Base-by-base conservation (phyloP, 2,888 invertebrate genomes). In the Mesochorus sp. region DNA sequence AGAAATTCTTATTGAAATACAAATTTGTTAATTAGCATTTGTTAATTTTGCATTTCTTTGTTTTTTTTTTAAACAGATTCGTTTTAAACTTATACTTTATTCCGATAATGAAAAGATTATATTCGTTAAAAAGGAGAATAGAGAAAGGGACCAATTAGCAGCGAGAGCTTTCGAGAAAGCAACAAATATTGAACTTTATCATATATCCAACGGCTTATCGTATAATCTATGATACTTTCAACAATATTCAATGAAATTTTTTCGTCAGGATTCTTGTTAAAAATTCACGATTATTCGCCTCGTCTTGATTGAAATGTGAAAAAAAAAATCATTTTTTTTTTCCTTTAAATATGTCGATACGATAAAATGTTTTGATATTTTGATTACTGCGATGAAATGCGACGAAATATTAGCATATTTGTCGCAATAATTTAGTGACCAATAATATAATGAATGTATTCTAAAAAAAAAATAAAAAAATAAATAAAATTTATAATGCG, bases 111-210 rank as follows among this genome's bases (percentile, higher is more conserved):
- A 64, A 47, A 57, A 61, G 70, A 76, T 76, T 76, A 76, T 71
- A 39, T 51, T 76, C 42, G 64, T 76, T 71, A 47, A 10, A 19
- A 3, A 26, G 53, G 39, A 53, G 31, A 37, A 31, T 44, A 53
- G 12, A 59, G n/a, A 59, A 71, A 64, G 31, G 59, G 49, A 70
- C 76, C 64, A 71, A 76, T 76, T 76, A 76, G 76, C 57, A 53
- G 37, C 12, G 17, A 67, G 34, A 26, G 53, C 42, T n/a, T 37
- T 8, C 51, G 24, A 21, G 55, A 55, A 42, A 64, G 70, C 62
- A 39, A 31, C 67, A 67, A 74, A 74, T 74, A 74, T 59, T 42
- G 12, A 47, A 75, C 17, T 75, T 75, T 68, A 75, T 74, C 51
- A 61, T 51, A 51, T 67, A 49, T 61, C 39, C 42, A 55, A 62